Evolutionary conservation across 2,888 invertebrate genomes (phyloP), one percentile per base, ranked within the genome.

Genomic region (Baccha elongata): DNA sequence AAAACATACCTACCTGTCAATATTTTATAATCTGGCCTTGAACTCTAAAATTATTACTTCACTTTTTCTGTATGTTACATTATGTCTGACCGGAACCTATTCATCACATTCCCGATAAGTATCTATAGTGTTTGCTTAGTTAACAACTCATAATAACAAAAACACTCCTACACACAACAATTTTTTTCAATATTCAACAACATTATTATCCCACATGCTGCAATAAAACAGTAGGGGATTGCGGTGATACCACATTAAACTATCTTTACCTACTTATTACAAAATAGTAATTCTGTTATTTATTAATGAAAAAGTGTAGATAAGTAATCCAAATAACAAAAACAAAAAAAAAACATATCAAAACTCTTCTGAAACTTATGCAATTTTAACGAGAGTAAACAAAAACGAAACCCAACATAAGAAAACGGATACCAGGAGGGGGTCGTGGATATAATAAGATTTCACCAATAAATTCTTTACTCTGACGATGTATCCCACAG

Each of bases 391-490:
- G 35, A n/a, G 15, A 23, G 23, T 60, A 44, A 55, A 72, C 23
- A 60, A 78, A 76, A 64, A 46, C 64, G 64, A 46, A 53, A 62
- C 26, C 15, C 37, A 37, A 52, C 7, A 26, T 15, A 72, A 83
- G 62, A 65, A 37, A 55, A 60, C 40, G 72, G 67, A 81, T 52
- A 44, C 50, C n/a, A 40, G 11, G 26, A 23, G 32, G 32, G 7
- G 58, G 29, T 40, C 50, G 32, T 11, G 8, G n/a, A 44, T 26
- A 32, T 15, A 65, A 65, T 53, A 50, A 64, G 60, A 76, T 76
- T 80, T 76, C 52, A 44, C 53, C 53, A 60, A 76, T 53, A 83
- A 76, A 76, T 71, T 67, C 67, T 40, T 71, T 44, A 52, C 64
- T 52, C 52, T 60, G 48, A 13, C 11, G 23, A 13, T 26, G 52